A percentile compares a stretch with the other conserved stretches of the same genome.
phyloP scores from a whole-genome alignment of 2,888 invertebrate genomes.

The Tetragnatha montana region DNA sequence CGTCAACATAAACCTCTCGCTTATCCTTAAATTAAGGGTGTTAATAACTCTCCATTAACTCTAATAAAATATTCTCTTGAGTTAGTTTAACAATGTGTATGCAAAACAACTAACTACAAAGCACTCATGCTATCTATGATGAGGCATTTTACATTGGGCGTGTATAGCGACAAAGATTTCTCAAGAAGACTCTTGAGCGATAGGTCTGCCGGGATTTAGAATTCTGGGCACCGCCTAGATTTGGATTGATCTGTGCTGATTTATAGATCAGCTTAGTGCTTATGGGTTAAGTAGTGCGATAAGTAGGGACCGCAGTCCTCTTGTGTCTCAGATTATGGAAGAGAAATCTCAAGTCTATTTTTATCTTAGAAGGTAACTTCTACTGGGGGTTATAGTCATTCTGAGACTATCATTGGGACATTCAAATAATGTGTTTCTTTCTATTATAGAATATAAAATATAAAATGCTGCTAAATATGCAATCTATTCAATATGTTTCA shows the following conservation, averaged over 20 bases:
- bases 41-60: no score
- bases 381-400: no score
- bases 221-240: conserved; percentile 45
- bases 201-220: conserved; percentile 12
- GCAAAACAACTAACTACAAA: neutral
- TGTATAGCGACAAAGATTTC: conserved; percentile 22
- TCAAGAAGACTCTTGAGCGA: conserved; percentile 8
- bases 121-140: neutral
- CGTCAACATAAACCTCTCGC: no score
- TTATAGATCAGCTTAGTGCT: conserved; percentile 31
- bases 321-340: neutral
- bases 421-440: no score
- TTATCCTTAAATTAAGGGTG: no score
- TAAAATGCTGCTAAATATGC: no score
- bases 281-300: neutral
- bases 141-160: conserved; percentile 28
- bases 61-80: no score
- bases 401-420: no score
- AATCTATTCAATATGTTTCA: no score
- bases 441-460: no score
- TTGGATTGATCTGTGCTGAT: neutral
- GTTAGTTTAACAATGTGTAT: neutral
- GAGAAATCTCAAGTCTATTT: no score
- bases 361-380: no score
- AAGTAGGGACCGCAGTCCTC: neutral